Evolutionary conservation across 2,888 invertebrate genomes (phyloP), one percentile per base, ranked within the genome.

Genomic region (Chrysina gloriosa): DNA sequence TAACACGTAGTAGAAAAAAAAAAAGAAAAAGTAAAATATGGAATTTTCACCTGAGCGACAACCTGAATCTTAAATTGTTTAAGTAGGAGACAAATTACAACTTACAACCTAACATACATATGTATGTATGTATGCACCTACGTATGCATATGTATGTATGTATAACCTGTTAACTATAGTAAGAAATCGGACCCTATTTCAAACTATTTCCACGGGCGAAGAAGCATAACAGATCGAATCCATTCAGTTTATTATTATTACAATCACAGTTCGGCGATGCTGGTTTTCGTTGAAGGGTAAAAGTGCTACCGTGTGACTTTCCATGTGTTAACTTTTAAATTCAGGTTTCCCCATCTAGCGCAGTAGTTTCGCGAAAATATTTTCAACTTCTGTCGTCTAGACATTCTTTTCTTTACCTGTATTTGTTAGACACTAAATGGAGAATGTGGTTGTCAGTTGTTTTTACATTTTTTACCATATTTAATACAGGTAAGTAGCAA

Each of bases 261-360:
- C n/a, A 31, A 6, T 52, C 7, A 64, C 63, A 39, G 47, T 34
- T 63, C 54, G 56, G 54, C 47, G 63, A 65, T 70, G 54, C 65
- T 58, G 63, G 65, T 68, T 70, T 50, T 29, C 45, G 61, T 68
- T 65, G 56, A 48, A 63, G 71, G 71, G 68, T 68, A 68, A 70
- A 70, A 70, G 66, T 70, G 42, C 27, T 58, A 42, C 31, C 16
- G 48, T 29, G 67, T 45, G 68, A 70, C 69, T 69, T 70, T 71
- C 65, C 69, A 67, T 61, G 64, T 47, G 64, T 63, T 14, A 50
- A 66, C 61, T 69, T 61, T 69, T 65, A 61, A 68, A 45, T 64
- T 42, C 64, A 31, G 34, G 42, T 48, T 61, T 65, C 64, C 47
- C 52, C 58, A 29, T 25, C 54, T 39, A 19, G 42, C 16, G 58